Evolutionary conservation across 1,140 invertebrate species (phyloP).

Genomic region (Drosophila arizonae): DNA sequence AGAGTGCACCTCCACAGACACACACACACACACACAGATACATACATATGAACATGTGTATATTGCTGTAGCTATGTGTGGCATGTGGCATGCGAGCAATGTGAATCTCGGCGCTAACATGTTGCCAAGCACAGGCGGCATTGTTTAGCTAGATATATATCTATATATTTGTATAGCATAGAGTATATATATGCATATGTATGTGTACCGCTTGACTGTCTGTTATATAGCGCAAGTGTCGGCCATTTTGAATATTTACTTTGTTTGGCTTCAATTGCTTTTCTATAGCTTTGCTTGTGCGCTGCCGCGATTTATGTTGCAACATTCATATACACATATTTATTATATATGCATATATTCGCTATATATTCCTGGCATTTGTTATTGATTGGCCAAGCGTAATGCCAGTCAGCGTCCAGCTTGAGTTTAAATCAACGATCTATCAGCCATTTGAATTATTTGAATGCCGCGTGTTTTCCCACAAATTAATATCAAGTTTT

Average conservation of each 20-base stretch:
- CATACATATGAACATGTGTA: background rate
- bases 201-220: too few species aligned
- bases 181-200: conserved; percentile 1
- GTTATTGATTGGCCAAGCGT: conserved; percentile 30
- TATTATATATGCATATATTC: background rate
- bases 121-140: conserved; percentile 60
- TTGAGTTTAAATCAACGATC: conserved; percentile 31
- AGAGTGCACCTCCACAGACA: conserved; percentile 20
- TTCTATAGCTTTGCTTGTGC: conserved; percentile 25
- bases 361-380: background rate
- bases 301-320: conserved; percentile 45
- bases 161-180: background rate
- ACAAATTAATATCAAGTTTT: background rate
- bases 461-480: conserved; percentile 8
- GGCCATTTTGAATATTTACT: conserved; percentile 79
- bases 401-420: conserved; percentile 1
- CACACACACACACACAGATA: background rate
- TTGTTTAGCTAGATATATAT: conserved; percentile 41
- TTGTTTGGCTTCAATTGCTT: conserved; percentile 44
- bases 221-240: conserved; percentile 49
- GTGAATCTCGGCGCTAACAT: conserved; percentile 75
- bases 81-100: conserved; percentile 47
- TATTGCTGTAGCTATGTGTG: conserved; percentile 11
- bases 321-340: conserved; percentile 22
- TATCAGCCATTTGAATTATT: conserved; percentile 30